Evolutionary conservation across 2,888 invertebrate species (phyloP), one percentile per base, ranked within the genome.

Genomic region (Drepana falcataria): DNA sequence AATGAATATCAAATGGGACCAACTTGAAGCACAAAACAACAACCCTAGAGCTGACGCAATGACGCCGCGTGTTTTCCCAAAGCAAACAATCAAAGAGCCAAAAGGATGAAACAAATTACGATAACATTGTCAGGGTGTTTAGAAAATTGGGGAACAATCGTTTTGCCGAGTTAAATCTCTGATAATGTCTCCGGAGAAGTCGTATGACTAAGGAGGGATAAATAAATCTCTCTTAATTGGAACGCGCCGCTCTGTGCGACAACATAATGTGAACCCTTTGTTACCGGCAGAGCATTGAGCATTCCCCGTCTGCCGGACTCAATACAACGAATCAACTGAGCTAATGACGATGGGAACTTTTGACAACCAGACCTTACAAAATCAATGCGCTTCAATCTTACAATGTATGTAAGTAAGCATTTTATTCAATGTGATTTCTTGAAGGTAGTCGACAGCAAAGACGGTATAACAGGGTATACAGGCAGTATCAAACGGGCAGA

Each of bases 211-310:
- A 69, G 73, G 77, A 73, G 79, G 79, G 79, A 85, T 83, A 81
- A 85, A 88, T 88, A 88, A 90, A 87, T 87, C 86, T 84, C 79
- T 73, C 78, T 83, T 90, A 89, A 89, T 89, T 88, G 88, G 86
- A 77, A 79, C 83, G 74, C 73, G 80, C 74, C 79, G 79, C 77
- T 73, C 78, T 74, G 72, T 73, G 82, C 79, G 86, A 87, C 87
- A 87, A 83, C 81, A 81, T 87, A 85, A 87, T 86, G 78, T 83
- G 79, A 73, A 75, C 69, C 77, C 79, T 81, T 86, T 85, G 85
- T 87, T 81, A 79, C 77, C 76, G 72, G 64, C 71, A 75, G 65
- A 69, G 76, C 83, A 83, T 87, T 87, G 65, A 69, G 76, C 83
- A 83, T 87, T 87, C 82, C 84, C 77, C 74, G 69, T 63, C 60